Evolutionary conservation across 2,888 invertebrate species (phyloP).

Genomic region (Hofmannophila pseudospretella): DNA sequence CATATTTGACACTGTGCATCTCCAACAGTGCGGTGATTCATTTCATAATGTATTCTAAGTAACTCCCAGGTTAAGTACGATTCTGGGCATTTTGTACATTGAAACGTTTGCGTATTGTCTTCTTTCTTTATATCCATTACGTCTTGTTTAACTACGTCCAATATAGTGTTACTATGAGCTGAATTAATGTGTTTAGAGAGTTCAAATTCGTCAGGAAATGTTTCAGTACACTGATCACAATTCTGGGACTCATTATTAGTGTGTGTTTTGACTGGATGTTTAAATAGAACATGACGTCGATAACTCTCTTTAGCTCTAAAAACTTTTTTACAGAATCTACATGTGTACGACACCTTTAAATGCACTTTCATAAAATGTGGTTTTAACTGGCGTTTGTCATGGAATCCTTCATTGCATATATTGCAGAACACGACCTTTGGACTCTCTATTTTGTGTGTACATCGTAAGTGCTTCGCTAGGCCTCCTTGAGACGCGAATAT

Average conservation of each 20-base stretch:
- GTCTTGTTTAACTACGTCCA: constrained; percentile 15
- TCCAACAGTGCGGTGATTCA: constrained; percentile 40
- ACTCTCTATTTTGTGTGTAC: constrained; percentile 54
- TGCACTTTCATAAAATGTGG: constrained; percentile 61
- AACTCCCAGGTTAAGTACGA: constrained; percentile 45
- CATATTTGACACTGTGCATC: constrained; percentile 63
- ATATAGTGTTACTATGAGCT: constrained; percentile 25
- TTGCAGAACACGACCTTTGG: constrained; percentile 57
- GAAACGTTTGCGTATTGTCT: constrained; percentile 35
- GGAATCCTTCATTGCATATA: constrained; percentile 59
- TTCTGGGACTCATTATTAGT: constrained; percentile 33
- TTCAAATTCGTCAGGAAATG: constrained; percentile 57
- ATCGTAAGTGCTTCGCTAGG: constrained; percentile 57
- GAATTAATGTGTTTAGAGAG: constrained; percentile 53
- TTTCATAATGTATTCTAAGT: constrained; percentile 50
- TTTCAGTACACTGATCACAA: constrained; percentile 53
- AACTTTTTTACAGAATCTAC: constrained; percentile 49
- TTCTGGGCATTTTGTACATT: constrained; percentile 59
- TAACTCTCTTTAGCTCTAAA: constrained; percentile 66
- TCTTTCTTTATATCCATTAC: constrained; percentile 42
- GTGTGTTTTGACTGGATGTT: constrained; percentile 37
- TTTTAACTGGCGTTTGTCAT: constrained; percentile 55
- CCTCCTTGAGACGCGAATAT: constrained; percentile 61
- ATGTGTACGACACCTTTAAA: constrained; percentile 59
- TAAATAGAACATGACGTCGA: constrained; percentile 51